Conservation (phyloP, 2,797 vertebrate species). For the Valencia hispanica region DNA sequence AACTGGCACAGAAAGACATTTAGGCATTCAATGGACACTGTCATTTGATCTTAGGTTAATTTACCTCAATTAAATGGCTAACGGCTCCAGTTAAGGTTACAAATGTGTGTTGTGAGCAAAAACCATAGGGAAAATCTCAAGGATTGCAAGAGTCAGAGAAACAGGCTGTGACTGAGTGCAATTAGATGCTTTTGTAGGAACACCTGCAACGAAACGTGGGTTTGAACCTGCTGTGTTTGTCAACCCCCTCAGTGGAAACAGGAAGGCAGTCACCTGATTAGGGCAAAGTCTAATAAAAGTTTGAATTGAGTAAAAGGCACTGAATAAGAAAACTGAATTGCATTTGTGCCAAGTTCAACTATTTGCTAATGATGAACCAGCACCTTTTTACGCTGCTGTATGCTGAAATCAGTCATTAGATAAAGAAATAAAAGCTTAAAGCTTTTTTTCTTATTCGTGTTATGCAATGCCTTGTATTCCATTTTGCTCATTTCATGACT, state of each 20-base stretch:
- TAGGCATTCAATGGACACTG: slow-evolving; percentile 66
- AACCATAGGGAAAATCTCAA: slow-evolving; percentile 57
- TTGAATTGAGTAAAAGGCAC: slow-evolving; percentile 35
- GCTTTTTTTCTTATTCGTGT: background rate
- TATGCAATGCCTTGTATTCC: background rate
- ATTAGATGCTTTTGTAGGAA: slow-evolving; percentile 75
- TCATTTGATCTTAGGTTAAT: slow-evolving; percentile 63
- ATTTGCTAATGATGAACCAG: slow-evolving; percentile 22
- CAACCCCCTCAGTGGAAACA: slow-evolving; percentile 44
- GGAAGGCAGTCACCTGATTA: slow-evolving; percentile 60
- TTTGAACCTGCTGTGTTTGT: slow-evolving; percentile 67
- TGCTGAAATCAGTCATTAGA: background rate
- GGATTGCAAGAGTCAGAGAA: slow-evolving; percentile 64
- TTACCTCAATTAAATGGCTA: slow-evolving; percentile 64
- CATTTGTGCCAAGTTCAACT: slow-evolving; percentile 20
- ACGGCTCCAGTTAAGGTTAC: slow-evolving; percentile 59
- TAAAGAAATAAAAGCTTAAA: background rate
- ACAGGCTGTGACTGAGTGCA: slow-evolving; percentile 51
- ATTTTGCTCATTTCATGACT: background rate
- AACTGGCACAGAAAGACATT: slow-evolving; percentile 49
- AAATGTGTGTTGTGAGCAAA: slow-evolving; percentile 52
- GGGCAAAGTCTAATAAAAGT: slow-evolving; percentile 57
- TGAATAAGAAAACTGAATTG: slow-evolving; percentile 23
- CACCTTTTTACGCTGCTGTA: background rate
- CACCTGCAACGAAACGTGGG: slow-evolving; percentile 69